These are phyloP conservation scores for Oxyura jamaicensis DNA, from an alignment of 2,113 vertebrate species.

Conservation along the genomic window DNA sequence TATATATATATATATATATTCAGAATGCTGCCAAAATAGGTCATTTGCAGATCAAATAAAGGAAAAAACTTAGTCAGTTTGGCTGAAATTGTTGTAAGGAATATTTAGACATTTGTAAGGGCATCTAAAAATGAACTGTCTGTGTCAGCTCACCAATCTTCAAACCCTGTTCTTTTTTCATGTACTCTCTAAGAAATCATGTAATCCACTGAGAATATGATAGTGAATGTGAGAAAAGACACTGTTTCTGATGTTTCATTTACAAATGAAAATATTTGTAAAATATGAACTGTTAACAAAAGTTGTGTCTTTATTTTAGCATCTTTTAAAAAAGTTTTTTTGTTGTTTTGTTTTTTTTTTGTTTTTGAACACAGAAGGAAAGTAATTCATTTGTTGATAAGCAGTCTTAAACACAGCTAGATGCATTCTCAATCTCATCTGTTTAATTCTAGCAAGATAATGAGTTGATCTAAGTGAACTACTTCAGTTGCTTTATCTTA, in stretches of 20 bases:
- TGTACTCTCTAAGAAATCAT: background rate
- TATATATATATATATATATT: background rate
- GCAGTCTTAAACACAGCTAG: background rate
- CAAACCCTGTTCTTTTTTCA: background rate
- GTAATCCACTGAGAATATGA: background rate
- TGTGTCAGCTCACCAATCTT: background rate
- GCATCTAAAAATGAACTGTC: background rate
- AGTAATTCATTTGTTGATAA: background rate
- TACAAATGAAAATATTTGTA: background rate
- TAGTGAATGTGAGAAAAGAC: background rate
- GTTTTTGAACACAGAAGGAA: background rate
- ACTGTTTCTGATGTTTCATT: background rate
- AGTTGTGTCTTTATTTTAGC: background rate
- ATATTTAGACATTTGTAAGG: background rate
- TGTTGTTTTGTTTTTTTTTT: background rate
- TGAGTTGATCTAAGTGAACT: background rate
- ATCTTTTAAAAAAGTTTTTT: background rate
- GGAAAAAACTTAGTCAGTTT: background rate
- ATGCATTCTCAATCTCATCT: background rate
- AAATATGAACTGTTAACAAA: background rate
- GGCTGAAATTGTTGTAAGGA: background rate
- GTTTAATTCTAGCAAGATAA: background rate
- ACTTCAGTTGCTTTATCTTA: background rate
- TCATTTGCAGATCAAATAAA: background rate
- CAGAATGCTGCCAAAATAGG: conserved; percentile 1